Evolutionary conservation across 2,113 vertebrate genomes (phyloP).

Genomic region (Eupsittula cactorum): DNA sequence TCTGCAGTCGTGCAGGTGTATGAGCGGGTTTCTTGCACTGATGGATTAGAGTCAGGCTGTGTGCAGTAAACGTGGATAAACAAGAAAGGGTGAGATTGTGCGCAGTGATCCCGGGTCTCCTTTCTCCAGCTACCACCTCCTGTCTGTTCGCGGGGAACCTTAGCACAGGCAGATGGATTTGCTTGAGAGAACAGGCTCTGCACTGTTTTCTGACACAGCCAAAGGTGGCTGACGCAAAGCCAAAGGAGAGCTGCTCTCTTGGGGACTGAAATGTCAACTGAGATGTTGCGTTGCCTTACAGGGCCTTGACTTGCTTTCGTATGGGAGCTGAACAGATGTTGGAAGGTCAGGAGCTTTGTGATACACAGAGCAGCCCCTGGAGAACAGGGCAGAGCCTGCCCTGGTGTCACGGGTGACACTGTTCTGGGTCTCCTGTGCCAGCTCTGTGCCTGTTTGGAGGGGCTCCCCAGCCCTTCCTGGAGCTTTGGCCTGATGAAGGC

Average conservation of each 20-base stretch:
- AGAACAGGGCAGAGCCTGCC: neutral
- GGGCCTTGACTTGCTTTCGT: slow-evolving; percentile 32
- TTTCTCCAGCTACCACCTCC: neutral
- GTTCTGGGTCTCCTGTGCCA: neutral
- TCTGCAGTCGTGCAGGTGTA: neutral
- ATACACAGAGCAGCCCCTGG: neutral
- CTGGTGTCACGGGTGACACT: neutral
- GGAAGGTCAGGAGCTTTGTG: slow-evolving; percentile 34
- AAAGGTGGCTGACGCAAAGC: slow-evolving; percentile 51
- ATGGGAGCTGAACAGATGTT: slow-evolving; percentile 37
- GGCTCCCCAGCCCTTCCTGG: neutral
- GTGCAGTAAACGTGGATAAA: slow-evolving; percentile 18
- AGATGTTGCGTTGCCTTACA: slow-evolving; percentile 21
- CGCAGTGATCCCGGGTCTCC: slow-evolving; percentile 41
- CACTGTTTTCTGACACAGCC: neutral
- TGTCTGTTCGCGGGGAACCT: slow-evolving; percentile 6
- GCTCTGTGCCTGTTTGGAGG: neutral
- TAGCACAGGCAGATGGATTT: neutral
- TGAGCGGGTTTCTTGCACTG: slow-evolving; percentile 5
- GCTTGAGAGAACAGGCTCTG: slow-evolving; percentile 37
- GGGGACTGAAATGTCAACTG: slow-evolving; percentile 44
- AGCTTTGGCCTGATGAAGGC: neutral
- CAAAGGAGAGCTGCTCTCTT: slow-evolving; percentile 9
- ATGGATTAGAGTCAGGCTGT: slow-evolving; percentile 17
- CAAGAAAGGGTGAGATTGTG: slow-evolving; percentile 55